phyloP scores from a whole-genome alignment of 2,797 vertebrate species.

The Schizothorax lantsangensis region DNA sequence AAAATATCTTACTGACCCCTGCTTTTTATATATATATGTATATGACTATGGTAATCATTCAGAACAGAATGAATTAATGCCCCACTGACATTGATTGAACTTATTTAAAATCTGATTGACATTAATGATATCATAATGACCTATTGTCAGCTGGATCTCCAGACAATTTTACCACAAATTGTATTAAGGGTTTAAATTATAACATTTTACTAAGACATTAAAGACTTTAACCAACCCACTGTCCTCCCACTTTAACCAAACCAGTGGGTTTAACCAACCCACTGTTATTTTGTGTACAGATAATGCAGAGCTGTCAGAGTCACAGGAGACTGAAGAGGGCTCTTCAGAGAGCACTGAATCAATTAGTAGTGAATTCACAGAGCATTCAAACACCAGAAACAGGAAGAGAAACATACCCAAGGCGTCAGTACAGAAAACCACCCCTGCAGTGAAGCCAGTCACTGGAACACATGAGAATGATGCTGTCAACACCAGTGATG shows the following conservation, averaged over 20 bases:
- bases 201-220: not conserved
- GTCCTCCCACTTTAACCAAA: not conserved
- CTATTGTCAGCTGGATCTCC: not conserved
- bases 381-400: conserved; percentile 54
- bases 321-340: conserved; percentile 62
- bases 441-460: conserved; percentile 57
- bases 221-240: no score
- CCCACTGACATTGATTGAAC: not conserved
- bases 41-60: not conserved
- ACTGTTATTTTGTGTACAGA: conserved; percentile 61
- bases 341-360: conserved; percentile 65
- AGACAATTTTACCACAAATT: not conserved
- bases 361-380: conserved; percentile 51
- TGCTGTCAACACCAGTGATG: conserved; percentile 75
- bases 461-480: conserved; percentile 60
- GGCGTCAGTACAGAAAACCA: conserved; percentile 63
- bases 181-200: not conserved
- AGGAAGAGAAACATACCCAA: conserved; percentile 16
- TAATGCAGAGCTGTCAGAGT: conserved; percentile 65
- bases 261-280: no score
- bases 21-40: not conserved
- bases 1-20: not conserved
- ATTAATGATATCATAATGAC: not conserved
- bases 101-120: not conserved
- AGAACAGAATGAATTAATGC: not conserved